Evolutionary conservation across 2,113 vertebrate species (phyloP).

Genomic region (Myrmecobius fasciatus): DNA sequence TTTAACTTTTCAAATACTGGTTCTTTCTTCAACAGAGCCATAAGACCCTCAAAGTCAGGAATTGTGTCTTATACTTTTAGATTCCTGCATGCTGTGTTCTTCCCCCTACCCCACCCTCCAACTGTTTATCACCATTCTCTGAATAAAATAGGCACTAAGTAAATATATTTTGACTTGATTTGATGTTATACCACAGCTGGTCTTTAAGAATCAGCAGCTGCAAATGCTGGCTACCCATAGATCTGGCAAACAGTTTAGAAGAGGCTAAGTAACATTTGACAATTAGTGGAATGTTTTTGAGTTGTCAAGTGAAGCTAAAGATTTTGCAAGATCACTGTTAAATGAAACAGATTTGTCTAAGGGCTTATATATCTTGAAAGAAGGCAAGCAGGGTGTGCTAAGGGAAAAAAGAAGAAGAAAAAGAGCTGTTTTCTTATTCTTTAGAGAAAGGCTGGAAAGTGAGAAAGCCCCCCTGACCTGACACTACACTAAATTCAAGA

Average conservation of each 20-base stretch:
- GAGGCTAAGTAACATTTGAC: conserved; percentile 70
- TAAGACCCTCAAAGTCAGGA: not conserved
- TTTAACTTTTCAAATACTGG: conserved; percentile 21
- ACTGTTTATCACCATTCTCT: not conserved
- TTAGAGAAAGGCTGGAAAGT: conserved; percentile 9
- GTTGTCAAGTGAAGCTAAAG: conserved; percentile 56
- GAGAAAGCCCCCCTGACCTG: not conserved
- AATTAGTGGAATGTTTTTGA: conserved; percentile 61
- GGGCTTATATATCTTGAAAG: conserved; percentile 64
- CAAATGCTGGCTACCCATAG: conserved; percentile 64
- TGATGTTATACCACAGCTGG: conserved; percentile 55
- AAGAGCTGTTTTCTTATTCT: conserved; percentile 47
- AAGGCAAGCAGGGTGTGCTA: not conserved
- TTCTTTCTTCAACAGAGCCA: conserved; percentile 6
- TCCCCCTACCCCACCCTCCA: no score
- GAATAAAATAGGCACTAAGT: conserved; percentile 23
- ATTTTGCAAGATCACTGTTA: conserved; percentile 72
- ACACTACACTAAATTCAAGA: conserved; percentile 36
- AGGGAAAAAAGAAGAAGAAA: conserved; percentile 54
- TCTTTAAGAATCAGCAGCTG: conserved; percentile 65
- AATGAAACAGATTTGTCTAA: conserved; percentile 71
- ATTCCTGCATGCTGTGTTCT: not conserved
- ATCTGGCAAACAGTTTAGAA: conserved; percentile 71
- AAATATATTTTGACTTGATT: conserved; percentile 47
- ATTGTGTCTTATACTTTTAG: not conserved